Conservation (phyloP, 92 coral and sea anemone species). For the Chrysogorgia sp. region DNA sequence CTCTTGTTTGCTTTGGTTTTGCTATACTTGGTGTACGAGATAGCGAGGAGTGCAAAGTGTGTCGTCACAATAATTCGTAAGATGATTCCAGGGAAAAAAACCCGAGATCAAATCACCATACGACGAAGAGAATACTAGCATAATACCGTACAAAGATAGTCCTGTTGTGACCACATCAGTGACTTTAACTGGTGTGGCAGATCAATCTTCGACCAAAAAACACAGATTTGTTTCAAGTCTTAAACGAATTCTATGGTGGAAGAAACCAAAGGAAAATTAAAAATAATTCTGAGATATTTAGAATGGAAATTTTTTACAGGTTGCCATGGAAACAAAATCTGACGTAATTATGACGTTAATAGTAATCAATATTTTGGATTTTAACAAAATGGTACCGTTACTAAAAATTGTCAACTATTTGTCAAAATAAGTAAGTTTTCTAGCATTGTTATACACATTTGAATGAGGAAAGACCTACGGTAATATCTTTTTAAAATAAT, state of each 20-base stretch:
- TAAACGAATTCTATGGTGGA: conserved; percentile 30
- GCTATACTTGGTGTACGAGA: not conserved
- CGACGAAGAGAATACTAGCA: conserved; percentile 2
- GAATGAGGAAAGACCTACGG: no score
- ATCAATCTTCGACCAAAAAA: not conserved
- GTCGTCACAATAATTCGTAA: not conserved
- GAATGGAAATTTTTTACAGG: no score
- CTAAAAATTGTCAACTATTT: no score
- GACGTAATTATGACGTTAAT: no score
- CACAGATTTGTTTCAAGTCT: not conserved
- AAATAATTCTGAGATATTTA: no score
- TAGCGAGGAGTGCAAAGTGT: not conserved
- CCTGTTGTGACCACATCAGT: conserved; percentile 6
- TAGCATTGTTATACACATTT: no score
- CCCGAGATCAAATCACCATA: not conserved
- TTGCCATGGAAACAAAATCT: no score
- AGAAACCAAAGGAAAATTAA: conserved; percentile 22
- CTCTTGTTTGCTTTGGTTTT: not conserved
- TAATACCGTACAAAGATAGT: not conserved
- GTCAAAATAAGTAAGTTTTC: no score
- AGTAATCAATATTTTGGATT: no score
- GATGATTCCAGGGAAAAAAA: not conserved
- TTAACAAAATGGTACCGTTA: no score
- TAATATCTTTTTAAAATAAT: no score
- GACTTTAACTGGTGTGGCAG: not conserved